Evolutionary conservation across 2,888 invertebrate species (phyloP).

Genomic region (Mythimna ferrago): DNA sequence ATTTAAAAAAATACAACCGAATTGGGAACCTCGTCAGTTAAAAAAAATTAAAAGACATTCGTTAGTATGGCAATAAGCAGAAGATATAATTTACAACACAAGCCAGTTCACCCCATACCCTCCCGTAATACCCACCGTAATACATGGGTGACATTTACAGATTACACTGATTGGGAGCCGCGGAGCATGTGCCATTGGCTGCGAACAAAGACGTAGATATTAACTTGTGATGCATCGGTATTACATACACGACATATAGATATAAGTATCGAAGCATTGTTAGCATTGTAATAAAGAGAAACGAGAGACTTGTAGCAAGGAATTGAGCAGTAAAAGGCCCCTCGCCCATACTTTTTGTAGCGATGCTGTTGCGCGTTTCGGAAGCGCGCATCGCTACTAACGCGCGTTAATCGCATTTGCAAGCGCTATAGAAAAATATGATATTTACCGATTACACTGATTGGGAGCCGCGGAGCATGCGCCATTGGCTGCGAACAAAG

Average conservation of each 20-base stretch:
- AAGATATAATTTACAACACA: constrained; percentile 22
- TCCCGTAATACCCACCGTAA: constrained; percentile 22
- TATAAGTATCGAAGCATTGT: background rate
- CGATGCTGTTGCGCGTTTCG: too few relatives aligned
- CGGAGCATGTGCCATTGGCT: constrained; percentile 40
- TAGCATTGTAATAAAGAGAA: background rate
- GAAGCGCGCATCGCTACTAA: too few relatives aligned
- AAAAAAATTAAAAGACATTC: background rate
- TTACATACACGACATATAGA: background rate
- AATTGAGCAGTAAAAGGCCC: background rate
- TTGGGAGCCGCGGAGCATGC: constrained; percentile 40
- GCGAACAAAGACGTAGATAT: constrained; percentile 33
- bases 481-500: constrained; percentile 39
- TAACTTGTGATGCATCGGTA: constrained; percentile 39
- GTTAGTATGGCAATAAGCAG: constrained; percentile 9
- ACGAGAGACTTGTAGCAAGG: background rate
- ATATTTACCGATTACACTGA: constrained; percentile 41
- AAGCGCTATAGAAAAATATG: background rate
- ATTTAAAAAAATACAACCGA: too few relatives aligned
- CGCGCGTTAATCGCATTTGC: too few relatives aligned
- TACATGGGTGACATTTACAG: constrained; percentile 41
- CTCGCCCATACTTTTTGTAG: too few relatives aligned
- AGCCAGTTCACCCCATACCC: constrained; percentile 3
- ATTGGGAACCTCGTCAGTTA: too few relatives aligned
- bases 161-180: constrained; percentile 40